Conservation (phyloP, 2,113 vertebrate genomes). For the Globicephala melas region DNA sequence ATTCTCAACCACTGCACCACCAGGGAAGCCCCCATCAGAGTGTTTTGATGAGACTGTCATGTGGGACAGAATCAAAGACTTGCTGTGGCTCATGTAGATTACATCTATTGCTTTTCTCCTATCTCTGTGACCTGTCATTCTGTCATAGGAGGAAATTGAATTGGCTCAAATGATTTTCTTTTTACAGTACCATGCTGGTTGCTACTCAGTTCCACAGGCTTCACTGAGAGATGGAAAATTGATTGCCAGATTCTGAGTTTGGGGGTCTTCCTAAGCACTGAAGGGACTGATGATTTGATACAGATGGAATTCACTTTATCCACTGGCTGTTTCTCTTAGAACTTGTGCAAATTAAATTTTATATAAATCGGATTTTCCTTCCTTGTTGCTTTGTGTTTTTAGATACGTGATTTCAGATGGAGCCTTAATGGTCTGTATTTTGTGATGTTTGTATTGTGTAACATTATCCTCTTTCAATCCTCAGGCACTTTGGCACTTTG, state of each 20-base stretch:
- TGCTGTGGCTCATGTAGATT: constrained; percentile 58
- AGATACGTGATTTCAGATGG: constrained; percentile 22
- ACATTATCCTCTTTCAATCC: background rate
- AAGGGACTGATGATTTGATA: constrained; percentile 54
- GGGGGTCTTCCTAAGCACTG: constrained; percentile 27
- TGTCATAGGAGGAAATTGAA: constrained; percentile 68
- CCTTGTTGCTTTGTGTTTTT: background rate
- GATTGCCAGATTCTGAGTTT: constrained; percentile 48
- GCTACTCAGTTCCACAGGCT: constrained; percentile 6
- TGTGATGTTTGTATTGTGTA: constrained; percentile 24
- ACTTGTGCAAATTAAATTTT: constrained; percentile 62
- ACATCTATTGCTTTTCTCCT: constrained; percentile 70
- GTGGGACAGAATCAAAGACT: constrained; percentile 46
- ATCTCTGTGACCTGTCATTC: constrained; percentile 62
- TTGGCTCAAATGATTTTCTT: constrained; percentile 46
- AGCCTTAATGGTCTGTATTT: background rate
- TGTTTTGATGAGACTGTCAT: constrained; percentile 18
- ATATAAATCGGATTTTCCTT: constrained; percentile 55
- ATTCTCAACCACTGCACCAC: no score
- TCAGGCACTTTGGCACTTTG: background rate
- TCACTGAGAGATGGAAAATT: constrained; percentile 45
- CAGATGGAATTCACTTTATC: constrained; percentile 44
- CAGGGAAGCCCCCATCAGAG: background rate
- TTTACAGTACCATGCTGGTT: constrained; percentile 42
- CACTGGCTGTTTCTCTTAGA: constrained; percentile 27